A percentile compares a stretch with the other conserved stretches of the same genome.
phyloP scores from a whole-genome alignment of 2,888 invertebrate genomes.

The Melitaea athalia region DNA sequence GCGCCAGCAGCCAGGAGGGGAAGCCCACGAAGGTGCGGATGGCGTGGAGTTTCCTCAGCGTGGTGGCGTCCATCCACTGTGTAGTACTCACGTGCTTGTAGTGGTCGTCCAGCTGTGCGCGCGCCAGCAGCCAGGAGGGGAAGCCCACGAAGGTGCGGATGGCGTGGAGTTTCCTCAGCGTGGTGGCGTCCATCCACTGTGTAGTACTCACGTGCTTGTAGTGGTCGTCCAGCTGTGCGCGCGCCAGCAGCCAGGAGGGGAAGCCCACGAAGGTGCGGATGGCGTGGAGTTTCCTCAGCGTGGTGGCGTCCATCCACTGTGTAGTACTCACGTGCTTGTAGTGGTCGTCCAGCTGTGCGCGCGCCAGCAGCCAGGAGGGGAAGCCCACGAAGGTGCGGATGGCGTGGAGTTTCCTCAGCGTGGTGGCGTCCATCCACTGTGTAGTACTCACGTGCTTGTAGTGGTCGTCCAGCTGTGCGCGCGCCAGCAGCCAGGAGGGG shows the following conservation, averaged over 20 bases:
- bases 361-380: constrained; percentile 89
- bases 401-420: constrained; percentile 80
- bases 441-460: background rate
- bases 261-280: constrained; percentile 88
- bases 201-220: constrained; percentile 73
- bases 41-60: background rate
- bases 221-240: constrained; percentile 85
- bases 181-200: no score
- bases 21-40: background rate
- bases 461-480: background rate
- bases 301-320: no score
- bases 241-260: constrained; percentile 89
- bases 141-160: constrained; percentile 88
- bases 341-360: constrained; percentile 85
- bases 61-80: no score
- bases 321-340: constrained; percentile 73
- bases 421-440: no score
- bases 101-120: constrained; percentile 85
- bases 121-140: constrained; percentile 89
- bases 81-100: constrained; percentile 76
- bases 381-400: constrained; percentile 88
- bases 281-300: constrained; percentile 80
- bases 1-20: background rate
- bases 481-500: background rate
- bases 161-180: constrained; percentile 80